phyloP scores from a whole-genome alignment of 2,888 invertebrate genomes.

The Alcis repandata region DNA sequence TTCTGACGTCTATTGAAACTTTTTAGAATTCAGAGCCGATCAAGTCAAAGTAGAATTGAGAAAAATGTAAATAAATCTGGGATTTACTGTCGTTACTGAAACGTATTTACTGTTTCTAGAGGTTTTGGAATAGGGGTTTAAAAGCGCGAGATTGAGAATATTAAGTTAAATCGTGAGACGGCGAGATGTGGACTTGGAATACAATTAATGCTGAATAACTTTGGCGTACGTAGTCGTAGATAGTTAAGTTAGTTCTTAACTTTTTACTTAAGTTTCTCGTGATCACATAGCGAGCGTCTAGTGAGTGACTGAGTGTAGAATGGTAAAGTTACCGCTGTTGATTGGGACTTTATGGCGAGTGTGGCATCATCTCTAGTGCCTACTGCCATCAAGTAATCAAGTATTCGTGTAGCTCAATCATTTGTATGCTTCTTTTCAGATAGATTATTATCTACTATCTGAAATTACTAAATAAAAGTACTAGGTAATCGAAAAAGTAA shows the following conservation, averaged over 20 bases:
- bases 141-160: slow-evolving; percentile 6
- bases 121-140: slow-evolving; percentile 2
- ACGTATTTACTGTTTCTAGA: slow-evolving; percentile 32
- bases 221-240: background rate
- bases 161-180: background rate
- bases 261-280: background rate
- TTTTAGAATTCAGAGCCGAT: slow-evolving; percentile 30
- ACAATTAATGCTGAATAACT: background rate
- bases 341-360: background rate
- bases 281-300: background rate
- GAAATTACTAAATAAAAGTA: slow-evolving; percentile 6
- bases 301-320: no score
- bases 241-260: no score
- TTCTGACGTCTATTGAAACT: slow-evolving; percentile 24
- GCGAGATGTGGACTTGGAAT: slow-evolving; percentile 3
- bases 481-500: slow-evolving; percentile 23
- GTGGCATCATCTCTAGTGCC: background rate
- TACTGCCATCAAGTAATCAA: no score
- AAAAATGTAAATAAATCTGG: slow-evolving; percentile 43
- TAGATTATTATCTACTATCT: slow-evolving; percentile 3
- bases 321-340: no score
- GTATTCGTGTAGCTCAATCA: no score
- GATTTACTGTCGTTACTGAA: slow-evolving; percentile 36
- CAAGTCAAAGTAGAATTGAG: slow-evolving; percentile 39
- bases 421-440: no score